Base-by-base conservation (phyloP, 1,140 invertebrate species). In the Luehdorfia chinensis region DNA sequence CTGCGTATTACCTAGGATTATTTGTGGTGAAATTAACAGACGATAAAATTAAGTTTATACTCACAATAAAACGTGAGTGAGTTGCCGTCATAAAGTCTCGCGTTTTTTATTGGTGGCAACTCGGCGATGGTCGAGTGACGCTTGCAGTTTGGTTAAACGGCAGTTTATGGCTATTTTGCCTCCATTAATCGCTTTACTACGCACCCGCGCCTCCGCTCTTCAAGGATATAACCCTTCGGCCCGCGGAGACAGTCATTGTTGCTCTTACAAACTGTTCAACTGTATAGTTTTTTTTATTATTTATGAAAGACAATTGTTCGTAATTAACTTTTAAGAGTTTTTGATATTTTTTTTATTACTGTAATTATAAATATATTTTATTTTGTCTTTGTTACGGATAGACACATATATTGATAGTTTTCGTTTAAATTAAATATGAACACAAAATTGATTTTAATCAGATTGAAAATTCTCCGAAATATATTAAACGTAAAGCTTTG, bases 31-130 rank as follows among this genome's bases (percentile, higher is more conserved):
- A 86, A 86, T 86, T 84, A 86, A 86, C 79, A 86, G 81, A 83
- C 81, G 77, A 84, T 86, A 86, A 86, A 86, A 84, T 83, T 86
- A 84, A 83, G 77, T 85, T 85, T 85, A 85, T 85, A 85, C 76
- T 81, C 77, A 81, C 81, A 86, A 84, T 86, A 84, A 86, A 84
- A 86, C 75, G 79, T 80, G 81, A 85, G 74, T 81, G 77, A 86
- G 79, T 86, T 84, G 76, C 79, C 76, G 75, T 84, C 81, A 86
- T 84, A 86, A 86, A 86, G 77, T 86, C 77, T 84, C 81, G 73
- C 77, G 75, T 84, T 86, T 86, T 86, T 86, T 86, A 85, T 85
- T 79, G 76, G 73, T 81, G 71, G 73, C 73, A 83, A 76, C 65
- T 74, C 69, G 68, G 59, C 65, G 75, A 71, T 74, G 75, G 76